These are phyloP conservation scores for Pelecanoides urinatrix DNA, from an alignment of 2,113 vertebrate species.

Conservation along the genomic window DNA sequence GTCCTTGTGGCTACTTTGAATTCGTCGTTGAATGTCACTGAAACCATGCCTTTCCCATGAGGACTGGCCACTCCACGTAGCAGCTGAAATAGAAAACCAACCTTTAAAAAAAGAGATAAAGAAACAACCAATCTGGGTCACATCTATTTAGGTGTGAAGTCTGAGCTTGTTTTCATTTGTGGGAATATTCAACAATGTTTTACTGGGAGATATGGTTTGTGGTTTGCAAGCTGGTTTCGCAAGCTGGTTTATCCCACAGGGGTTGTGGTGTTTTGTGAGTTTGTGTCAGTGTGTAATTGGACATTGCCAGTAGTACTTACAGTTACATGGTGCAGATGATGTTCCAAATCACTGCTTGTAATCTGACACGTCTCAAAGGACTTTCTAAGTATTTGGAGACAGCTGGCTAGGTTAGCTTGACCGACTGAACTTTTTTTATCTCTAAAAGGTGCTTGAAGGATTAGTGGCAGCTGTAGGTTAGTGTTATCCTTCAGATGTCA, in stretches of 20 bases:
- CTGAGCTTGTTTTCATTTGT: neutral
- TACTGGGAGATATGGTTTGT: neutral
- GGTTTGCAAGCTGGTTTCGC: neutral
- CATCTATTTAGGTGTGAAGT: neutral
- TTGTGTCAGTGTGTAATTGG: neutral
- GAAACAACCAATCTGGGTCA: neutral
- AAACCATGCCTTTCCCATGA: neutral
- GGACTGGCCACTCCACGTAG: fast-evolving
- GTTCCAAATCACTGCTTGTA: neutral
- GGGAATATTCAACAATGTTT: neutral
- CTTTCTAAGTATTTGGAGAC: neutral
- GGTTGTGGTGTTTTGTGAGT: neutral
- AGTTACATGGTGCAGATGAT: neutral
- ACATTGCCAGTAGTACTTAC: neutral
- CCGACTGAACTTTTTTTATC: neutral
- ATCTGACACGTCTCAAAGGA: constrained; percentile 10
- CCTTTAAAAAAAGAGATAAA: neutral
- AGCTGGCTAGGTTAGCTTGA: neutral
- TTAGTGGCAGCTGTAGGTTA: neutral
- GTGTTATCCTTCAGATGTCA: neutral
- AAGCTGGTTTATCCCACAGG: neutral
- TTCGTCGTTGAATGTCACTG: neutral
- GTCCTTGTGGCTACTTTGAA: neutral
- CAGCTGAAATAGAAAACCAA: neutral
- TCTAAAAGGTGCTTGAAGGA: neutral